Evolutionary conservation across 2,113 vertebrate genomes (phyloP), one percentile per base, ranked within the genome.

Genomic region (Labrus mixtus): DNA sequence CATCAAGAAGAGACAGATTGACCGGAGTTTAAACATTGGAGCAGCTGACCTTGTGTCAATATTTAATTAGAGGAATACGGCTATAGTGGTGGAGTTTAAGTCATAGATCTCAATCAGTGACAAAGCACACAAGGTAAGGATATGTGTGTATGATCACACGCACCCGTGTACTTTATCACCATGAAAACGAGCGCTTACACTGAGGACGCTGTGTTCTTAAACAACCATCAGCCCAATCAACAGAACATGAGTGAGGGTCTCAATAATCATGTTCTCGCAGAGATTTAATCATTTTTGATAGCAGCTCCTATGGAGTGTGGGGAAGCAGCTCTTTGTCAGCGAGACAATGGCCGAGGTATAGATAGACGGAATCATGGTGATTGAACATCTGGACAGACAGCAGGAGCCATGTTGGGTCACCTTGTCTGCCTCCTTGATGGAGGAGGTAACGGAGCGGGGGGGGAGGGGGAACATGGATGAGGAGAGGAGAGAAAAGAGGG

Each of bases 341-440:
- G 2, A 83, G 46, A 87, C 73, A 77, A 85, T 68, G 74, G 65
- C 43, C 23, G 12, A 41, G 12, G 25, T 29, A 65, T 3, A 22
- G 50, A 79, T 3, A 25, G 50, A 79, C 48, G 37, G 66, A 50
- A 74, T 73, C 65, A 6, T 64, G 36, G 72, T 1, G 64, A 78
- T 72, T 72, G 73, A 87, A 87, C 87, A 91, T 87, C 85, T 87
- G 87, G 60, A 72, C 17, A 8, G 72, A 73, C 79, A 62, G 78
- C 78, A 68, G 60, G 80, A 79, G 61, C 29, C 71, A 48, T 17
- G 10, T 22, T 15, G 73, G 88, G 90, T 92, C 89, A 89, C 86
- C 86, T 88, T 83, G 88, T 85, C 76, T 65, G 13, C 7, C n/a
- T 11, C 66, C 43, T 6, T 68, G 50, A 20, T 1, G 48, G 0